Conservation (phyloP, 2,797 vertebrate species). For the Nyctalus aviator region DNA sequence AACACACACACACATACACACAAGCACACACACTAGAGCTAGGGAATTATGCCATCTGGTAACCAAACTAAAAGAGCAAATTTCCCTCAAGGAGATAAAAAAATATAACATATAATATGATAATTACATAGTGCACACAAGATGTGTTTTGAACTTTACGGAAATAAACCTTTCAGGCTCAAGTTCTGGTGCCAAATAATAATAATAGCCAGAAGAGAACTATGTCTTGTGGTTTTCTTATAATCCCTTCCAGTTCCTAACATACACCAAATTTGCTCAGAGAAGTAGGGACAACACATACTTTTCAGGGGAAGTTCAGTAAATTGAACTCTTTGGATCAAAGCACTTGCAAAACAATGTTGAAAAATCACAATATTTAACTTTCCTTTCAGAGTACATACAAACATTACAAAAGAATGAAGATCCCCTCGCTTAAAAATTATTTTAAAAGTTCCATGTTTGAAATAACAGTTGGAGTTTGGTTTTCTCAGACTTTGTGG, state of each 20-base stretch:
- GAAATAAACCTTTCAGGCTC: conserved; percentile 74
- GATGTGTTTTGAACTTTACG: conserved; percentile 68
- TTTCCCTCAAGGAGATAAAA: conserved; percentile 61
- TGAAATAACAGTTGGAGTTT: conserved; percentile 54
- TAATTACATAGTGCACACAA: conserved; percentile 68
- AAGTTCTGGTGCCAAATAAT: conserved; percentile 82
- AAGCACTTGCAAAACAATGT: conserved; percentile 65
- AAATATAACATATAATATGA: conserved; percentile 62
- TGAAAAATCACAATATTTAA: conserved; percentile 69
- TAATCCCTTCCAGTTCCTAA: conserved; percentile 64
- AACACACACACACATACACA: background rate
- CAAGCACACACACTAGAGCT: background rate
- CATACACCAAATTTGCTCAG: conserved; percentile 60
- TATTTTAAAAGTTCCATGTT: conserved; percentile 27
- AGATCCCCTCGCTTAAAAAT: conserved; percentile 46
- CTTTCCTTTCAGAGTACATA: conserved; percentile 45
- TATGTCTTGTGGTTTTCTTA: conserved; percentile 67
- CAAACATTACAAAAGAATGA: conserved; percentile 60
- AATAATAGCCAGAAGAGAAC: conserved; percentile 75
- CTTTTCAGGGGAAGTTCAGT: conserved; percentile 53
- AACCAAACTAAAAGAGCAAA: conserved; percentile 62
- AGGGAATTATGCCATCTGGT: conserved; percentile 56
- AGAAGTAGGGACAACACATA: conserved; percentile 52
- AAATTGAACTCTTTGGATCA: conserved; percentile 61
- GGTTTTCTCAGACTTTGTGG: conserved; percentile 15